phyloP scores from a whole-genome alignment of 2,113 vertebrate species.

The Xyrauchen texanus region DNA sequence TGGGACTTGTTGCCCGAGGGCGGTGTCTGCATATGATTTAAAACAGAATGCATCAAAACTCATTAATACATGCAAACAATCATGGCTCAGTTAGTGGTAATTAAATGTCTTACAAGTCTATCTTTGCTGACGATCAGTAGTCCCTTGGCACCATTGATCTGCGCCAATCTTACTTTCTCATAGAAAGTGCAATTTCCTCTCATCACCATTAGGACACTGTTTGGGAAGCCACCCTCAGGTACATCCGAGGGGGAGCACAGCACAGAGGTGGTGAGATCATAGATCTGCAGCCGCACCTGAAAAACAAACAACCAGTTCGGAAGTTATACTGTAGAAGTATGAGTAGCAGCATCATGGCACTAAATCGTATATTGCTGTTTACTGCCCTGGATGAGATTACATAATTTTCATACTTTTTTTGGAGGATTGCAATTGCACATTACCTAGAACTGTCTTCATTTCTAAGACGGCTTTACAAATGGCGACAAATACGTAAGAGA shows the following conservation, averaged over 20 bases:
- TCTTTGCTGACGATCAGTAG: slow-evolving; percentile 92
- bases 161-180: slow-evolving; percentile 93
- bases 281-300: slow-evolving; percentile 87
- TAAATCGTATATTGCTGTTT: too few species aligned
- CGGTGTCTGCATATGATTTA: slow-evolving; percentile 76
- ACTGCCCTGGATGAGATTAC: too few species aligned
- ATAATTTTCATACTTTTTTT: too few species aligned
- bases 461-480: too few species aligned
- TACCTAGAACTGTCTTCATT: too few species aligned
- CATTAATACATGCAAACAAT: not conserved
- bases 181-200: slow-evolving; percentile 97
- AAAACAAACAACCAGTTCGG: not conserved
- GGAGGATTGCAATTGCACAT: too few species aligned
- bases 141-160: slow-evolving; percentile 88
- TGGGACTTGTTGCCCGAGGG: slow-evolving; percentile 89
- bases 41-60: not conserved
- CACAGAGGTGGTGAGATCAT: slow-evolving; percentile 84
- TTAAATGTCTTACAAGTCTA: slow-evolving; percentile 80
- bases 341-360: too few species aligned
- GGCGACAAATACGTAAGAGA: too few species aligned
- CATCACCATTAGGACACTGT: slow-evolving; percentile 89
- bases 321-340: too few species aligned
- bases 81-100: not conserved
- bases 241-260: slow-evolving; percentile 88
- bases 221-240: slow-evolving; percentile 84